Evolutionary conservation across 2,797 vertebrate species (phyloP), one percentile per base, ranked within the genome.

Genomic region (Harpagifer antarcticus): DNA sequence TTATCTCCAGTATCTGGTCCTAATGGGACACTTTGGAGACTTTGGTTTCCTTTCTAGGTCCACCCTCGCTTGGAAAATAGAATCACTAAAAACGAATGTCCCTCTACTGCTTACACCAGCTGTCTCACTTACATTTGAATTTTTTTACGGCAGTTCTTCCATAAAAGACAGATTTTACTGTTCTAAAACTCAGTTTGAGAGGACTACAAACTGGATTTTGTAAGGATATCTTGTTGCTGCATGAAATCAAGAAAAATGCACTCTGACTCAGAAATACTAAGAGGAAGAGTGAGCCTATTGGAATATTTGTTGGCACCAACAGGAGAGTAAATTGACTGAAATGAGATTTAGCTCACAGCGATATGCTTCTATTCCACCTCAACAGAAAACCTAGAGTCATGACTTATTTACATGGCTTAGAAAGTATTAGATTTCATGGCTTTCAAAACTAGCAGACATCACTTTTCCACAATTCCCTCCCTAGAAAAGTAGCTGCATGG

Each of bases 1-100:
- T 48, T 64, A 57, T 68, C 74, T 75, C 56, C 77, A 74, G 65
- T 82, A 77, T 82, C 77, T 80, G 57, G 23, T 80, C 65, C 79
- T 78, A 69, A 84, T 48, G 76, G 77, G 79, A 81, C 71, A 54
- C 69, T 75, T 76, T 40, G 77, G 79, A 81, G 71, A 54, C 69
- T 75, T 76, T 40, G 59, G 69, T 75, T 88, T 87, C 78, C 65
- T 79, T 72, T 72, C 70, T 74, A 15, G 5, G 61, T 68, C 16
- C 71, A 76, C 82, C 69, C 44, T 74, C 23, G 42, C 74, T 55
- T 12, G 3, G 71, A 19, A 75, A 70, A 62, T 58, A 74, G 9
- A 62, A 60, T 2, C 43, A 44, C 52, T 48, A 19, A 49, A 55
- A 27, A 27, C 27, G 27, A 27, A 27, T 27, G 27, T 27, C 27